Percentiles rank a stretch among this genome's conserved stretches.
phyloP scores from a whole-genome alignment of 1,140 invertebrate genomes.

The Drosophila gunungcola region DNA sequence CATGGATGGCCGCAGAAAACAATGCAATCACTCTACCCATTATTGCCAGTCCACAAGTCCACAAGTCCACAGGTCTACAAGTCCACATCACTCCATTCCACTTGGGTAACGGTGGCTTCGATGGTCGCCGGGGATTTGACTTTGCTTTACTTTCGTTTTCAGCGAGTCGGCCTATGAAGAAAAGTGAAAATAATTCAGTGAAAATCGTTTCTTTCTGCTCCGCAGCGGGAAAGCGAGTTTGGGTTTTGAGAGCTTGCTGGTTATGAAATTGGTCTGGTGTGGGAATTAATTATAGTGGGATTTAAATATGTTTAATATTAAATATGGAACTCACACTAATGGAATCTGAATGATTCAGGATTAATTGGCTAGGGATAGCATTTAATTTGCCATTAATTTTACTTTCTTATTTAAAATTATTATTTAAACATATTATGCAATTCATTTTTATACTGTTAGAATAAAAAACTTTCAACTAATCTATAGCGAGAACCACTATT shows the following conservation, averaged over 20 bases:
- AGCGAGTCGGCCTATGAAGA: constrained; percentile 37
- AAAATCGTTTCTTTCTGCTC: constrained; percentile 41
- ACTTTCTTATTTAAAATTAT: too few species aligned
- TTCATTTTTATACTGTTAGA: too few species aligned
- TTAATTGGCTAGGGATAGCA: too few species aligned
- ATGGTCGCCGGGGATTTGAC: constrained; percentile 33
- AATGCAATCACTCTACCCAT: constrained; percentile 27
- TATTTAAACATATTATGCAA: too few species aligned
- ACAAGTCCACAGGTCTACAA: not conserved
- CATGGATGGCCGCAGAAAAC: constrained; percentile 14
- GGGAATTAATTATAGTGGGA: not conserved
- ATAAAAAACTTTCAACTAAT: too few species aligned
- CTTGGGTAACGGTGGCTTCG: constrained; percentile 17
- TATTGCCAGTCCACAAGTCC: not conserved
- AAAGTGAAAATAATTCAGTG: constrained; percentile 60
- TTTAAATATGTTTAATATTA: not conserved
- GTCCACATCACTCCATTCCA: not conserved
- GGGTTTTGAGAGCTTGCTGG: constrained; percentile 1
- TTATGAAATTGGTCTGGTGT: constrained; percentile 31
- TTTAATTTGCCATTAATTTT: too few species aligned
- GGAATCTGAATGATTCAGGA: too few species aligned
- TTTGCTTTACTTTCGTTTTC: constrained; percentile 64
- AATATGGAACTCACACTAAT: too few species aligned
- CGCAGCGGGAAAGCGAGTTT: constrained; percentile 34
- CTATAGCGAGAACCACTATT: too few species aligned